These are phyloP conservation scores for Myotis pilosus DNA, from an alignment of 2,797 vertebrate genomes.

Conservation along the genomic window DNA sequence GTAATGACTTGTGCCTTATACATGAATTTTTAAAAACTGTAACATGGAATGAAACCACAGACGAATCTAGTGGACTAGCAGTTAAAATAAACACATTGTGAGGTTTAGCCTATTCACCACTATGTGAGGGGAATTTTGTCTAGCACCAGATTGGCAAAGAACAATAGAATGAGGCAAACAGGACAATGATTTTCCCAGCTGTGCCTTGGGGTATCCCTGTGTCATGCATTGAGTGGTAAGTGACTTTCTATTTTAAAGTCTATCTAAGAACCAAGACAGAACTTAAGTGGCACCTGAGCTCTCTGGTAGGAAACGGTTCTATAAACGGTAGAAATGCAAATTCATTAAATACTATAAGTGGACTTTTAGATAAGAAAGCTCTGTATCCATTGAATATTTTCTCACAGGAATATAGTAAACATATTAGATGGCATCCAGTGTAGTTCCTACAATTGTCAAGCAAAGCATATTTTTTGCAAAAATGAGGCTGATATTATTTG, in stretches of 20 bases:
- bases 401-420: background rate
- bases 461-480: background rate
- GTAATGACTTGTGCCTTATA: conserved; percentile 26
- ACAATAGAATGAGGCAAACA: conserved; percentile 39
- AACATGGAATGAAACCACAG: background rate
- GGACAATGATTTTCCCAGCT: conserved; percentile 47
- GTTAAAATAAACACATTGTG: background rate
- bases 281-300: background rate
- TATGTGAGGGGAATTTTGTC: conserved; percentile 22
- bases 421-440: background rate
- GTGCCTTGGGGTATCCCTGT: background rate
- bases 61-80: conserved; percentile 34
- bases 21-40: conserved; percentile 31
- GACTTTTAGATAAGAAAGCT: background rate
- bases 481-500: background rate
- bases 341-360: background rate
- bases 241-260: conserved; percentile 46
- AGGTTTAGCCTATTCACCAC: background rate
- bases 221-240: background rate
- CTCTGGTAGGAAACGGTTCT: conserved; percentile 1
- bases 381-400: background rate
- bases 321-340: conserved; percentile 36
- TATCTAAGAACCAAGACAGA: conserved; percentile 1
- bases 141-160: conserved; percentile 32
- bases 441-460: conserved; percentile 11